Evolutionary conservation across 1,140 invertebrate genomes (phyloP).

Genomic region (Ceratina calcarata): DNA sequence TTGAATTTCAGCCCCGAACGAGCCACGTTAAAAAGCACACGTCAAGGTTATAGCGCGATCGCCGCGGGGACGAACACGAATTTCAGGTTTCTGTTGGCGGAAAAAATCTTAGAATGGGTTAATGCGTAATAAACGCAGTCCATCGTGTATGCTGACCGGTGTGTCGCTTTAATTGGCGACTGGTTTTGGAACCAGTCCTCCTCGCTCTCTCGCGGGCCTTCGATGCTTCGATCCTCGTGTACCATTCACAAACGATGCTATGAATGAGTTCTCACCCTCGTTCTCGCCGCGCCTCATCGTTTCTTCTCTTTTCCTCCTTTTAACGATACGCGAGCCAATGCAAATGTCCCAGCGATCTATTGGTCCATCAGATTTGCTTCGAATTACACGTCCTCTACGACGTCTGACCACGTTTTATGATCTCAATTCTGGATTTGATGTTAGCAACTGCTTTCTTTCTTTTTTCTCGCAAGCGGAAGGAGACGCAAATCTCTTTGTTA

Average conservation of each 20-base stretch:
- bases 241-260: constrained; percentile 58
- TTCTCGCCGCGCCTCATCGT: constrained; percentile 16
- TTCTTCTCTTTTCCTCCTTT: too few species aligned
- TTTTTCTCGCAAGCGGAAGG: not conserved
- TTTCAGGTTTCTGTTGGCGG: constrained; percentile 50
- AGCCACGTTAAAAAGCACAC: too few species aligned
- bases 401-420: constrained; percentile 37
- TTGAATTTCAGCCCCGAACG: too few species aligned
- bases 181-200: constrained; percentile 60
- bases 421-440: constrained; percentile 33
- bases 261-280: constrained; percentile 55
- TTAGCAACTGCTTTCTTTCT: too few species aligned
- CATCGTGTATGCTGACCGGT: constrained; percentile 48
- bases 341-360: constrained; percentile 1
- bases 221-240: constrained; percentile 26
- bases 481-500: too few species aligned
- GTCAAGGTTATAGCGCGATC: constrained; percentile 15
- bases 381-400: not conserved
- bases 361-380: constrained; percentile 3
- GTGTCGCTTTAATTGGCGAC: constrained; percentile 62
- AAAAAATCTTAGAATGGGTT: constrained; percentile 53
- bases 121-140: constrained; percentile 60
- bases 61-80: constrained; percentile 45
- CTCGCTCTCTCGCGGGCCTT: not conserved
- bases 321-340: not conserved